Evolutionary conservation across 2,888 invertebrate species (phyloP), one percentile per base, ranked within the genome.

Genomic region (Tethea ocularis): DNA sequence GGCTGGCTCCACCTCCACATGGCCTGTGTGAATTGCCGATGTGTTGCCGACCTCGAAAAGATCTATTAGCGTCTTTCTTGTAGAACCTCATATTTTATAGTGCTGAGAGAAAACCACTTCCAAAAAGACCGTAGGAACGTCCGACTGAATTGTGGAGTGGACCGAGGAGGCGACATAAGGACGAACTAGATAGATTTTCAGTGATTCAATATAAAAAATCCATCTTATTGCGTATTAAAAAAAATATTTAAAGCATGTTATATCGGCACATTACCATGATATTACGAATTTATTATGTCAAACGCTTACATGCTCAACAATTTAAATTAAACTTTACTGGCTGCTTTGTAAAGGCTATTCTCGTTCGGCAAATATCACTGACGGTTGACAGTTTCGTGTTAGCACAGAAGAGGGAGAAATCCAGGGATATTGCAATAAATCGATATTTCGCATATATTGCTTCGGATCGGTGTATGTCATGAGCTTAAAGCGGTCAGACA

Each of bases 371-470:
- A 20, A 10, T 3, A 15, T 20, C 1, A 7, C 8, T 46, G 46
- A 46, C 46, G 46, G 38, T 1, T 46, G 46, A 46, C 46, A 46
- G 46, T 20, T 20, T 20, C 10, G 46, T 57, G 59, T 56, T 33
- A 60, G 64, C 72, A 70, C 80, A 78, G 79, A 78, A 78, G 79
- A 78, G 79, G 75, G 77, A 78, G 80, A 78, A 75, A 78, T 74
- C 74, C 66, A 71, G 71, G 72, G 77, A 80, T 83, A 82, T 81
- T 80, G 71, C 78, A 80, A 82, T 84, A 83, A 87, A 86, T 88
- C 86, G 86, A 81, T 75, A 77, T 85, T 78, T 81, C 79, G 72
- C 69, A 75, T 82, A 80, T 77, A 85, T 83, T 83, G 80, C 79
- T 72, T 70, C 69, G 57, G 58, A 54, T 36, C 61, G 77, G 80